Conservation (phyloP, 2,113 vertebrate species). For the Candoia aspera region DNA sequence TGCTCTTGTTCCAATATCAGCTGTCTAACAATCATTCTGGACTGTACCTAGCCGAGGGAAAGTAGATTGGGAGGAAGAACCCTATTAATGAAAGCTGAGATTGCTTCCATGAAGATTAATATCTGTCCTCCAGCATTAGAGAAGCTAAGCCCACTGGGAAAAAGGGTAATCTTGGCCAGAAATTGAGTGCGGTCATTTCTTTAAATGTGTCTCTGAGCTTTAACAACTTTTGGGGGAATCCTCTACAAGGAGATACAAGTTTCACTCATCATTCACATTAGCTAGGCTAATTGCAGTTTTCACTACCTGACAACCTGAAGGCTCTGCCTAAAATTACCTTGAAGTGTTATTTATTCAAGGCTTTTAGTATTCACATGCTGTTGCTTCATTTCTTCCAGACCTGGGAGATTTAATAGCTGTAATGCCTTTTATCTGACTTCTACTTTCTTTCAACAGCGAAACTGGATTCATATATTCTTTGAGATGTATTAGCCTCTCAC, state of each 20-base stretch:
- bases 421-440: constrained; percentile 71
- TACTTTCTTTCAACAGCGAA: constrained; percentile 68
- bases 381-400: constrained; percentile 58
- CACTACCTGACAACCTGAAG: constrained; percentile 35
- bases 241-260: constrained; percentile 44
- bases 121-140: not conserved
- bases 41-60: not conserved
- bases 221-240: constrained; percentile 22
- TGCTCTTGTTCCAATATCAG: not conserved
- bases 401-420: constrained; percentile 39
- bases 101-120: constrained; percentile 1
- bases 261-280: constrained; percentile 59
- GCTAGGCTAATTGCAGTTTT: constrained; percentile 59
- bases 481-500: constrained; percentile 59
- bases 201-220: constrained; percentile 7
- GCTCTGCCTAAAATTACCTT: constrained; percentile 56
- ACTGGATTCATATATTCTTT: constrained; percentile 58
- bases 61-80: not conserved
- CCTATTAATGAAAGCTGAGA: not conserved
- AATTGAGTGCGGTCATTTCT: not conserved
- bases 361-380: constrained; percentile 66
- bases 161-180: not conserved
- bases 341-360: constrained; percentile 49
- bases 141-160: not conserved
- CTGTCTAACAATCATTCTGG: not conserved